Conservation (phyloP, 2,113 vertebrate species). For the Ciconia maguari region DNA sequence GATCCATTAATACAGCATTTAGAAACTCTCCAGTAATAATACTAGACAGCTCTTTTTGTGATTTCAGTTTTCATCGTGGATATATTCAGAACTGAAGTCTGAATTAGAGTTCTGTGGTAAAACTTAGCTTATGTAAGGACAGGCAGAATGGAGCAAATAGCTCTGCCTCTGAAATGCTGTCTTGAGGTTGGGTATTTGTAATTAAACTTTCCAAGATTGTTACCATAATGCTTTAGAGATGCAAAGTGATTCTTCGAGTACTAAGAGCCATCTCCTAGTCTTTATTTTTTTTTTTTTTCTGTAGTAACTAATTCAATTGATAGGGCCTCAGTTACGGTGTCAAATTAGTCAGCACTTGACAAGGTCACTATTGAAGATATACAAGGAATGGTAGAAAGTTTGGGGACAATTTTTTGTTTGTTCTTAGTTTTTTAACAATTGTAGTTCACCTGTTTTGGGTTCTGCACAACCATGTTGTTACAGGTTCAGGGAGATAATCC, state of each 20-base stretch:
- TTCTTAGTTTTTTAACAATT: not conserved
- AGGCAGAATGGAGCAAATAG: not conserved
- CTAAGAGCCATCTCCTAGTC: not conserved
- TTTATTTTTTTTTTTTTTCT: not conserved
- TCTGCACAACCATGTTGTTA: not conserved
- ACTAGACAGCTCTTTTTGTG: not conserved
- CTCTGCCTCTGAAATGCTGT: not conserved
- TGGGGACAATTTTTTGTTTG: not conserved
- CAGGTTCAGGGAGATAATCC: not conserved
- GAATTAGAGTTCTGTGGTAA: not conserved
- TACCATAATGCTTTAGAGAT: not conserved
- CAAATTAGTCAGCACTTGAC: not conserved
- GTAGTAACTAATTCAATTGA: not conserved
- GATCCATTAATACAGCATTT: not conserved
- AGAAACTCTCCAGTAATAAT: not conserved
- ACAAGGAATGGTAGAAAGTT: not conserved
- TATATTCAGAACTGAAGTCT: not conserved
- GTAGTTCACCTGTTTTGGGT: not conserved
- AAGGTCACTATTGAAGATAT: not conserved
- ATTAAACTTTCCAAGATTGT: not conserved
- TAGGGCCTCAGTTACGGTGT: rapidly evolving
- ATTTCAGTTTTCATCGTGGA: not conserved
- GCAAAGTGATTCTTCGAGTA: not conserved
- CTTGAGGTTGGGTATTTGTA: not conserved
- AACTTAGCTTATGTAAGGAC: not conserved